Evolutionary conservation across 2,888 invertebrate species (phyloP).

Genomic region (Anthrax anthrax): DNA sequence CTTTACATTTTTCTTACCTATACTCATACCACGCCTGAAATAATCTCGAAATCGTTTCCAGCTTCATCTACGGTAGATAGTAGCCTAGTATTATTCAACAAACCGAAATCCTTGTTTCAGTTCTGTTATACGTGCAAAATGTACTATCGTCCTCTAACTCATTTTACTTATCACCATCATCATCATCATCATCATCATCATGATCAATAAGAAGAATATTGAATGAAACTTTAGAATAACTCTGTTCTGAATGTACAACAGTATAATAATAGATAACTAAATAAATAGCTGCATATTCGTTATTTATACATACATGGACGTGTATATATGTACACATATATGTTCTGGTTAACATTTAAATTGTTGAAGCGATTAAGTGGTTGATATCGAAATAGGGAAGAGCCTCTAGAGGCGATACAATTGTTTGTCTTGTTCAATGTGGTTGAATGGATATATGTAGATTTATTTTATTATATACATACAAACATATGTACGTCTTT

Average conservation of each 20-base stretch:
- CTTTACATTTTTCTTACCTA: too few species aligned
- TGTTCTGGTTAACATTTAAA: slow-evolving; percentile 5
- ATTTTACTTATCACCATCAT: background rate
- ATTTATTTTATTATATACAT: too few species aligned
- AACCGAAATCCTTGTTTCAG: background rate
- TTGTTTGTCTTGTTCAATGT: slow-evolving; percentile 8
- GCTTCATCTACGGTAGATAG: too few species aligned
- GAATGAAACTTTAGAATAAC: background rate
- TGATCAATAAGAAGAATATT: background rate
- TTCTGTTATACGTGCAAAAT: background rate
- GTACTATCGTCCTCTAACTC: background rate
- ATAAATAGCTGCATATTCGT: too few species aligned
- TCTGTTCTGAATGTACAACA: too few species aligned
- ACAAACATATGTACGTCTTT: too few species aligned
- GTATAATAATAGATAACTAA: too few species aligned
- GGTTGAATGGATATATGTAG: background rate
- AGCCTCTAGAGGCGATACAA: slow-evolving; percentile 4
- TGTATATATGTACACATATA: background rate
- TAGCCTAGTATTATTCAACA: background rate
- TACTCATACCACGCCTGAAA: too few species aligned
- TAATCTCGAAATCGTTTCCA: too few species aligned
- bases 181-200: background rate
- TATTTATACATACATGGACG: background rate
- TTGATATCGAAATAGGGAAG: slow-evolving; percentile 10
- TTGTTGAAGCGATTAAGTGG: slow-evolving; percentile 11